Conservation (phyloP, 2,888 invertebrate species). For the Rhyacophila evoluta region DNA sequence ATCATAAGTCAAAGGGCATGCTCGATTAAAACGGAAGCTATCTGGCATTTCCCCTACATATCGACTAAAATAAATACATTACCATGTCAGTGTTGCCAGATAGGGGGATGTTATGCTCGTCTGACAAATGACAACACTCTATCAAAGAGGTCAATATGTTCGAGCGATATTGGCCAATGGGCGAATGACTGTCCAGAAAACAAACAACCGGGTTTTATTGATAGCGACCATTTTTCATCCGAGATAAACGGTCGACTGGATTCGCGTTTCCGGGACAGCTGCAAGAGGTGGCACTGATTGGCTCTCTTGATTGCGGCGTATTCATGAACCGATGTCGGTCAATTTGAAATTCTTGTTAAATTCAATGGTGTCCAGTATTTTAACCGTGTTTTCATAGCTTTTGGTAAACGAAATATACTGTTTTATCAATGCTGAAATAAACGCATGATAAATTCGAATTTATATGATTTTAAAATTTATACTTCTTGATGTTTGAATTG, state of each 20-base stretch:
- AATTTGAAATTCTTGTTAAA: not conserved
- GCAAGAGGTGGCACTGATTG: not conserved
- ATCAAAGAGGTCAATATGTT: constrained; percentile 50
- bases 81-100: constrained; percentile 41
- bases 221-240: constrained; percentile 51
- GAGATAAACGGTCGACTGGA: constrained; percentile 45
- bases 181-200: constrained; percentile 36
- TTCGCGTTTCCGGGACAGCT: constrained; percentile 23
- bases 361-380: not conserved
- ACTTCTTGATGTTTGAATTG: no score
- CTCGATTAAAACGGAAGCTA: constrained; percentile 37
- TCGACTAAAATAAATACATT: constrained; percentile 43
- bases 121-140: constrained; percentile 49
- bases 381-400: not conserved
- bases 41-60: constrained; percentile 30
- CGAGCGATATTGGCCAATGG: constrained; percentile 37
- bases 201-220: constrained; percentile 39
- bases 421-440: no score
- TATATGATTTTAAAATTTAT: no score
- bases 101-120: constrained; percentile 23
- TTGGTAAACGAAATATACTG: no score
- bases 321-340: constrained; percentile 16
- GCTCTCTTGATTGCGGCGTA: not conserved
- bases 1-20: not conserved
- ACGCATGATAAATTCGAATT: no score